Evolutionary conservation across 2,113 vertebrate species (phyloP).

Genomic region (Pteropus alecto): DNA sequence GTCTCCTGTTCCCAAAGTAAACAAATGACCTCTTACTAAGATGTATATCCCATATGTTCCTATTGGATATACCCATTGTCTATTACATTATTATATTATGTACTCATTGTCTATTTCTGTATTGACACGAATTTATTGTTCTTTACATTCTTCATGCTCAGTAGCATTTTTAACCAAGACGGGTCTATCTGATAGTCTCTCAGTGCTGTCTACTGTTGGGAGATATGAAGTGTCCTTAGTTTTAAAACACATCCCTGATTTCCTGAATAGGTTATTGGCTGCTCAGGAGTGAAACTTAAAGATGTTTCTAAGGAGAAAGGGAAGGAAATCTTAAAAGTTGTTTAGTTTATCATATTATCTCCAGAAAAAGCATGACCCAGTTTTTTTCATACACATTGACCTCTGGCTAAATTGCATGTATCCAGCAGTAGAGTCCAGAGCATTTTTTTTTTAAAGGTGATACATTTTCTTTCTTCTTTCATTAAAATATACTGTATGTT

Average conservation of each 20-base stretch:
- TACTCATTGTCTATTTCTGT: not conserved
- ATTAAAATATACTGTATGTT: not conserved
- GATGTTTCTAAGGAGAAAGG: not conserved
- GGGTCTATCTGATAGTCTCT: not conserved
- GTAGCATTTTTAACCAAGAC: not conserved
- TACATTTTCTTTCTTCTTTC: not conserved
- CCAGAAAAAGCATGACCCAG: not conserved
- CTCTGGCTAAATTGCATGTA: not conserved
- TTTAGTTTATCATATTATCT: not conserved
- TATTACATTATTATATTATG: not conserved
- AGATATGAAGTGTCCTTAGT: not conserved
- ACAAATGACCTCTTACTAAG: not conserved
- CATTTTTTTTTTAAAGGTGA: not conserved
- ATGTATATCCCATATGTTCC: not conserved
- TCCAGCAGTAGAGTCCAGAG: not conserved
- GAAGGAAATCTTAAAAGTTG: not conserved
- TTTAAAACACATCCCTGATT: not conserved
- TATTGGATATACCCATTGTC: not conserved
- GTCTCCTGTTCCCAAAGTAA: not conserved
- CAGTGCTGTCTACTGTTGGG: not conserved
- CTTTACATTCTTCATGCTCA: not conserved
- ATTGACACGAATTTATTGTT: not conserved
- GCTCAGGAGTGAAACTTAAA: not conserved
- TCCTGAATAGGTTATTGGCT: not conserved
- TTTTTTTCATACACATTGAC: not conserved